Base-by-base conservation (phyloP, 2,888 invertebrate species). In the Brachylomia viminalis region DNA sequence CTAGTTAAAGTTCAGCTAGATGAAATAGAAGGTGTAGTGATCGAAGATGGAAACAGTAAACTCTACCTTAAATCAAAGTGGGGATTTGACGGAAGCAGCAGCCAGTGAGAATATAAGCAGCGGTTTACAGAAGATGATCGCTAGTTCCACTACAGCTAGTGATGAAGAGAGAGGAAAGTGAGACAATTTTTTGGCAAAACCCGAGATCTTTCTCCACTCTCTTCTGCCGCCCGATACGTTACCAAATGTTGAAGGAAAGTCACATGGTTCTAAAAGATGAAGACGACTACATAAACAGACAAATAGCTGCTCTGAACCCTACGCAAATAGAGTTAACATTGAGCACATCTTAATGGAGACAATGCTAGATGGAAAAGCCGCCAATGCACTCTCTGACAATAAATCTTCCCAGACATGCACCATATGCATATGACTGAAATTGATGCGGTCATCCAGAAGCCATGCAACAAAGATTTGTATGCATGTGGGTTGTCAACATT, bases 191-290 rank as follows among this genome's bases (percentile, higher is more conserved):
- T 61, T 38, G 27, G 27, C 27, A 56, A 56, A 56, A 27, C 74
- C 78, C 11, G 56, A 56, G 56, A 56, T 56, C 27, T 62, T 62
- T 23, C n/a, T 62, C 62, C 62, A 62, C 62, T 62, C 38, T 38
- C 38, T 62, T 62, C 56, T 62, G 62, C 8, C 62, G 62, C 62
- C 62, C 62, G 38, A 42, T n/a, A 42, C 62, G 38, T 62, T 62
- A 62, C 62, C 62, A 62, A 38, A 62, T 62, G 38, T 62, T 62
- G 38, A 62, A 62, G 62, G 23, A 61, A 62, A 62, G 62, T 56
- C 56, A 56, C 56, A 56, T 5, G 54, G n/a, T 54, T n/a, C 54
- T 54, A n/a, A 54, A 56, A 56, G 56, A 56, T 27, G 56, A 27
- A 27, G 27, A 56, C 56, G 56, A 56, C n/a, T 56, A 56, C 27